phyloP scores from a whole-genome alignment of 2,113 vertebrate genomes.

The Pionites leucogaster region DNA sequence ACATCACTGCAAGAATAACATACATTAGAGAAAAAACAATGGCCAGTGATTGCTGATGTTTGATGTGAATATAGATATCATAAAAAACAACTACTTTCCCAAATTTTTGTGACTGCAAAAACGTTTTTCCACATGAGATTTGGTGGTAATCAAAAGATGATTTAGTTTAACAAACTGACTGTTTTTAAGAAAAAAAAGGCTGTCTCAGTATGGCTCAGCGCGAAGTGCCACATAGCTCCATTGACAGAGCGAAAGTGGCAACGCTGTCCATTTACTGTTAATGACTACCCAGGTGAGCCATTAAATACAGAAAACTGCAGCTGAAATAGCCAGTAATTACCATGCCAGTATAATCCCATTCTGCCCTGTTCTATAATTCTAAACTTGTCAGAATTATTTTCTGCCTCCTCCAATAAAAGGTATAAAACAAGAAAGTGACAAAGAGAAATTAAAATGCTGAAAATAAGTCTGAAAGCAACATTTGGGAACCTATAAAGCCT shows the following conservation, averaged over 20 bases:
- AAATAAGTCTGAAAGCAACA: neutral
- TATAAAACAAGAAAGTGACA: neutral
- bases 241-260: neutral
- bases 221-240: neutral
- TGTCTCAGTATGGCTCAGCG: neutral
- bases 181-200: neutral
- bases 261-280: neutral
- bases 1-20: neutral
- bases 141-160: neutral
- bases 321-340: neutral
- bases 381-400: neutral
- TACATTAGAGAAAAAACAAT: neutral
- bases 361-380: neutral
- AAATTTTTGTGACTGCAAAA: neutral
- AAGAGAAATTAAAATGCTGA: neutral
- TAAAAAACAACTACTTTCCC: neutral
- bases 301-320: neutral
- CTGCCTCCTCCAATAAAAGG: neutral
- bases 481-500: neutral
- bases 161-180: neutral
- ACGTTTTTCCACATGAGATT: neutral
- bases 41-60: neutral
- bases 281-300: neutral
- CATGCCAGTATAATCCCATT: neutral
- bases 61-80: neutral